Evolutionary conservation across 2,797 vertebrate species (phyloP).

Genomic region (Enteromius unitaeniatus): DNA sequence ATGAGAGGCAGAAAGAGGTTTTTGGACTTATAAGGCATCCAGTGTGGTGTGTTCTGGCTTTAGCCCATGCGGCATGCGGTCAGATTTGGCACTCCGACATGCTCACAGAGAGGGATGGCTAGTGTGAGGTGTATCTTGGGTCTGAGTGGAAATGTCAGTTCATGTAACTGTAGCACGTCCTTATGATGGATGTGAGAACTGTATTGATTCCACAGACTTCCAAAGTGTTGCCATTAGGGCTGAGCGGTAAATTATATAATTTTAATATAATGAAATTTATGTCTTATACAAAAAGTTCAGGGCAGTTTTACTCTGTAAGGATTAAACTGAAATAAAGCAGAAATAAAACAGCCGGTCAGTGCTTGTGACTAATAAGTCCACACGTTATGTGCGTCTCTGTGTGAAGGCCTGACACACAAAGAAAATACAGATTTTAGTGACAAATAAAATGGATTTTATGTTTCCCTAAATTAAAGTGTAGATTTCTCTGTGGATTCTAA

Average conservation of each 20-base stretch:
- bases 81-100: slow-evolving; percentile 45
- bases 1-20: slow-evolving; percentile 58
- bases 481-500: background rate
- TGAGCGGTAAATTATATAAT: background rate
- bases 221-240: slow-evolving; percentile 31
- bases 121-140: background rate
- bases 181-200: slow-evolving; percentile 20
- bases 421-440: background rate
- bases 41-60: slow-evolving; percentile 54
- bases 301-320: background rate
- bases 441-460: background rate
- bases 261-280: background rate
- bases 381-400: background rate
- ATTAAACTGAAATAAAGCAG: background rate
- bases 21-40: slow-evolving; percentile 63
- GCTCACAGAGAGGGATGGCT: slow-evolving; percentile 3
- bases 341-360: background rate
- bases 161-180: background rate
- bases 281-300: background rate
- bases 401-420: background rate
- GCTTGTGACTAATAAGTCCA: background rate
- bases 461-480: background rate
- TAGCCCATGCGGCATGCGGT: slow-evolving; percentile 29
- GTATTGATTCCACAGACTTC: slow-evolving; percentile 37
- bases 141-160: slow-evolving; percentile 37